These are phyloP conservation scores for Meriones unguiculatus DNA, from an alignment of 2,113 vertebrate genomes.

Conservation along the genomic window DNA sequence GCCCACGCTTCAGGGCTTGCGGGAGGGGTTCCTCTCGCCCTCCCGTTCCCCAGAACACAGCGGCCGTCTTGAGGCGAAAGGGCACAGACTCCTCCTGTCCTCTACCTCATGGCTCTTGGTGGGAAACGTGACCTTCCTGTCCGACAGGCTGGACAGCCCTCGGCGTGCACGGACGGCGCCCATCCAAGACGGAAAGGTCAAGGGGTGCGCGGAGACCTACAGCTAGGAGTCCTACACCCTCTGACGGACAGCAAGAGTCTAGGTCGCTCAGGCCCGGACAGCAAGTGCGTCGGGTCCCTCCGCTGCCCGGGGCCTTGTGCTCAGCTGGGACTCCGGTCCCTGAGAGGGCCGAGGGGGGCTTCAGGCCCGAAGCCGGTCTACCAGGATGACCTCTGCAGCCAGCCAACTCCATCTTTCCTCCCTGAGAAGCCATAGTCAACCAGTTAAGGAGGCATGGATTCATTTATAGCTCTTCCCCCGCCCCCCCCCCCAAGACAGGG, in stretches of 20 bases:
- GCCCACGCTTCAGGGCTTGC: neutral
- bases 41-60: neutral
- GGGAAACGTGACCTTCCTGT: neutral
- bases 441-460: constrained; percentile 40
- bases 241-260: neutral
- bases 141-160: neutral
- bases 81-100: neutral
- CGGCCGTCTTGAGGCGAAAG: neutral
- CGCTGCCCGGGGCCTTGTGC: neutral
- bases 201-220: neutral
- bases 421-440: constrained; percentile 46
- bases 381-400: neutral
- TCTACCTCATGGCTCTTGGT: neutral
- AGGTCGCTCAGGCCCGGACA: neutral
- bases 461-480: neutral
- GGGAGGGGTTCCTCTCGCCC: neutral
- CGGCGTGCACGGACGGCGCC: neutral
- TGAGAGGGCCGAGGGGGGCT: neutral
- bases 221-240: neutral
- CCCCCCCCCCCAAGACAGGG: no score
- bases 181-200: neutral
- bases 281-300: neutral
- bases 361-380: constrained; percentile 28
- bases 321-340: neutral
- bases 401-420: neutral